A percentile compares a stretch with the other conserved stretches of the same genome.
Evolutionary conservation across 2,797 vertebrate species (phyloP).

Genomic region (Rhinatrema bivittatum): DNA sequence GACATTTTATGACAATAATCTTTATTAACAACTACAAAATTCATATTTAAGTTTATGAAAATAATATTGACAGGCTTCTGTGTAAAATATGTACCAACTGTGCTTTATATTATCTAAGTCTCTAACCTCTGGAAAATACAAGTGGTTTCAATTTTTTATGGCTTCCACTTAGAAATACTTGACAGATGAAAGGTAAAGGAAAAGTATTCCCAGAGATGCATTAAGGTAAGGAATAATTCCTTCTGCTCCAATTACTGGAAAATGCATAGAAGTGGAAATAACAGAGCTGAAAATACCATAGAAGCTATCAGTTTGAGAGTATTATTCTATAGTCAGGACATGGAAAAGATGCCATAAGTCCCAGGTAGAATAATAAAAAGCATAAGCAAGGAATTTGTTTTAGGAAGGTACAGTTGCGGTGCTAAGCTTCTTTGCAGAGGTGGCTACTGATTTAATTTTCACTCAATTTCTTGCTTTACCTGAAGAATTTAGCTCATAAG

Average conservation of each 20-base stretch:
- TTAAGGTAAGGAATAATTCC: constrained; percentile 38
- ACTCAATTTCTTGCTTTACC: background rate
- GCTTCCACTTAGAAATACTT: constrained; percentile 1
- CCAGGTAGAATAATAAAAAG: constrained; percentile 4
- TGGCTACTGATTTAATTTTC: constrained; percentile 6
- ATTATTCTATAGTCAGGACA: constrained; percentile 16
- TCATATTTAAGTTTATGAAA: too few relatives aligned
- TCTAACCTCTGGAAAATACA: constrained; percentile 21
- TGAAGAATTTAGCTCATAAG: background rate
- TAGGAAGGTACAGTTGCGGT: constrained; percentile 2
- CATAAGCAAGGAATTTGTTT: too few relatives aligned
- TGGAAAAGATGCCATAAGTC: constrained; percentile 12
- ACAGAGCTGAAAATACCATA: constrained; percentile 36
- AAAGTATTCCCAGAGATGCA: constrained; percentile 38
- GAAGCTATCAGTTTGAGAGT: constrained; percentile 23
- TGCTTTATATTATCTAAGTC: constrained; percentile 15
- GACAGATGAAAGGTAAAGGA: constrained; percentile 38
- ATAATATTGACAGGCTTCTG: too few relatives aligned
- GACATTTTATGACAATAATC: too few relatives aligned
- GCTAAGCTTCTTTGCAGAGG: background rate
- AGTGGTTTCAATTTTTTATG: constrained; percentile 15
- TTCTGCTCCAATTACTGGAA: constrained; percentile 48
- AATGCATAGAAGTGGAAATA: constrained; percentile 41
- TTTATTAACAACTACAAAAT: too few relatives aligned
- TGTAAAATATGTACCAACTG: too few relatives aligned